Evolutionary conservation across 2,888 invertebrate species (phyloP), one percentile per base, ranked within the genome.

Genomic region (Cataglyphis albicans): DNA sequence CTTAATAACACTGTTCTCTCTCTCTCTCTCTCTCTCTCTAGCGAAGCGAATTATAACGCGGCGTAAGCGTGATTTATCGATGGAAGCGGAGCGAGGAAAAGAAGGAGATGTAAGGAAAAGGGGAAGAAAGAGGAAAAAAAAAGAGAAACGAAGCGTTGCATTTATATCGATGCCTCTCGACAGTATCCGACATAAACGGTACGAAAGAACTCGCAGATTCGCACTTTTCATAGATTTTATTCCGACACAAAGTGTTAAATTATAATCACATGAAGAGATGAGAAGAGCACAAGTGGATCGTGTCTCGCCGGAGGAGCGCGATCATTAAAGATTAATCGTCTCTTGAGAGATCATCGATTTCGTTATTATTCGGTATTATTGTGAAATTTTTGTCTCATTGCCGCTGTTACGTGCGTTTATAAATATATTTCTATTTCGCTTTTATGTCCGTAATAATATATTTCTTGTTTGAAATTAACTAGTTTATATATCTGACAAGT

Each of bases 31-130:
- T 38, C 44, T 59, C 29, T 29, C 35, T 2, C 68, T 25, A 21
- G 68, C n/a, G n/a, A 52, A n/a, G 7, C 35, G 72, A 80, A 59
- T 80, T 59, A 44, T 59, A 44, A 80, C 32, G 44, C 32, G n/a
- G 3, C 41, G 21, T 21, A 32, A 21, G 21, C 12, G 44, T 18
- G 59, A 80, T 59, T 80, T 70, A 80, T 80, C 35, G 44, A 44
- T 18, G 7, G 44, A 41, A 70, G 21, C 12, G 21, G 18, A 12
- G 57, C 15, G 25, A 15, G 38, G 38, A 10, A 41, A 6, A 6
- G 6, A 32, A 32, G 6, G 6, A 32, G 32, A 32, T 4, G 32
- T 2, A 3, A 21, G 15, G 38, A 0, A 9, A 15, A n/a, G 52
- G 52, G 10, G 64, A 55, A 52, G 75, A n/a, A 6, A 0, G 1